Conservation (phyloP, 2,888 invertebrate genomes). For the Eugnorisma glareosa region DNA sequence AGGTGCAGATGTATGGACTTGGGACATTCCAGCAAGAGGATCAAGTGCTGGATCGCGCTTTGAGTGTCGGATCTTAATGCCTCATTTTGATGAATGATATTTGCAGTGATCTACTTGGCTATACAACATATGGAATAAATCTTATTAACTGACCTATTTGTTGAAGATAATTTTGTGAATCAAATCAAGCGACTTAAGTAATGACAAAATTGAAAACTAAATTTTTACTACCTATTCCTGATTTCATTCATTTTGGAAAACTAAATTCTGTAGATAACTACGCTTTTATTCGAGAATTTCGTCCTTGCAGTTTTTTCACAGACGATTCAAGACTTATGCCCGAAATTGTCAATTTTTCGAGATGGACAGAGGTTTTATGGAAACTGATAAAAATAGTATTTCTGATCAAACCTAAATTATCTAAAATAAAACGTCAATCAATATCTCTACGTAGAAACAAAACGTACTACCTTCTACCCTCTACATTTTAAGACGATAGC, state of each 20-base stretch:
- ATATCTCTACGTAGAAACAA: neutral
- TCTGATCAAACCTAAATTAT: too few species aligned
- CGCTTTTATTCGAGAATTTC: too few species aligned
- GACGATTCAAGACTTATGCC: too few species aligned
- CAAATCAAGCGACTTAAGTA: neutral
- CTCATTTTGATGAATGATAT: neutral
- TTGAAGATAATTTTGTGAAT: constrained; percentile 1
- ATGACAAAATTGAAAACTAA: too few species aligned
- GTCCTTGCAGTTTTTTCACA: too few species aligned
- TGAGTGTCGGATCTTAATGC: neutral
- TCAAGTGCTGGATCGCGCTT: neutral
- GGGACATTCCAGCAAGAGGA: neutral
- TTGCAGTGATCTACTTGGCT: neutral
- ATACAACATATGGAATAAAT: neutral
- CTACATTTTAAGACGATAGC: constrained; percentile 13
- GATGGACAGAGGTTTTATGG: too few species aligned
- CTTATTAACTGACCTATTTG: neutral
- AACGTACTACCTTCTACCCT: neutral
- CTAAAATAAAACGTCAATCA: neutral
- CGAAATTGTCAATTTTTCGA: too few species aligned
- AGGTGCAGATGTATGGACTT: neutral
- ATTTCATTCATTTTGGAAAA: too few species aligned
- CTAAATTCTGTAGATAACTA: too few species aligned
- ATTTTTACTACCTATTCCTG: too few species aligned
- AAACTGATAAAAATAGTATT: too few species aligned